Conservation (phyloP, 2,113 vertebrate genomes). For the Chaetodon trifascialis region DNA sequence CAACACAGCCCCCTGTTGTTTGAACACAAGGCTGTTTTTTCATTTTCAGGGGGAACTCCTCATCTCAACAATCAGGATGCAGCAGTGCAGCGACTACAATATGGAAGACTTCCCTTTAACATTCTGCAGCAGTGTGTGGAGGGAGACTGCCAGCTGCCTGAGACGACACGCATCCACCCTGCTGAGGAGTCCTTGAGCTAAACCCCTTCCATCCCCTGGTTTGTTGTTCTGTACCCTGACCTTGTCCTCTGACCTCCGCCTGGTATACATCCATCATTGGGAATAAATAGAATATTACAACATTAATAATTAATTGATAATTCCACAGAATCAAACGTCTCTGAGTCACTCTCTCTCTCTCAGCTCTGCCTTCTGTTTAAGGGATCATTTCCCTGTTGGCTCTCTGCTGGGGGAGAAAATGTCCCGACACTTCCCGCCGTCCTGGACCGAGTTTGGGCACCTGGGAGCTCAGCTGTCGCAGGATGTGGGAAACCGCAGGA, state of each 20-base stretch:
- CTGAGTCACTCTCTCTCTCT: neutral
- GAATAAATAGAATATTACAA: neutral
- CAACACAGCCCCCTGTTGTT: too few relatives aligned
- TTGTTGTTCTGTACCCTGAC: neutral
- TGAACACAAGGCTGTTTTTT: too few relatives aligned
- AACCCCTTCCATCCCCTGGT: neutral
- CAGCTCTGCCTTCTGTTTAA: neutral
- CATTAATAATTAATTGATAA: neutral
- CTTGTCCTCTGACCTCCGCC: conserved; percentile 16
- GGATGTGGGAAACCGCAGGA: conserved; percentile 86
- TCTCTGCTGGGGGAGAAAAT: neutral
- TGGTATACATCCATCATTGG: neutral
- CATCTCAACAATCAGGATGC: too few relatives aligned
- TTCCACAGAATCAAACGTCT: neutral
- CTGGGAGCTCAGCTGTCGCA: conserved; percentile 88
- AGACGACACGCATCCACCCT: neutral
- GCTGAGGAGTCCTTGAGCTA: conserved; percentile 19
- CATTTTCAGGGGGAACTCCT: too few relatives aligned
- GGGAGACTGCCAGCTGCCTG: neutral
- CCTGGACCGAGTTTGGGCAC: conserved; percentile 72
- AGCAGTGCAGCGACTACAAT: too few relatives aligned
- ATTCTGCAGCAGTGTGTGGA: too few relatives aligned
- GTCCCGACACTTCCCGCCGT: conserved; percentile 9
- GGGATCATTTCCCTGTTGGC: neutral
- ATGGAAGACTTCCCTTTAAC: too few relatives aligned